Percentiles rank a stretch among this genome's conserved stretches.
Evolutionary conservation across 2,888 invertebrate genomes (phyloP).

Genomic region (Deilephila porcellus): DNA sequence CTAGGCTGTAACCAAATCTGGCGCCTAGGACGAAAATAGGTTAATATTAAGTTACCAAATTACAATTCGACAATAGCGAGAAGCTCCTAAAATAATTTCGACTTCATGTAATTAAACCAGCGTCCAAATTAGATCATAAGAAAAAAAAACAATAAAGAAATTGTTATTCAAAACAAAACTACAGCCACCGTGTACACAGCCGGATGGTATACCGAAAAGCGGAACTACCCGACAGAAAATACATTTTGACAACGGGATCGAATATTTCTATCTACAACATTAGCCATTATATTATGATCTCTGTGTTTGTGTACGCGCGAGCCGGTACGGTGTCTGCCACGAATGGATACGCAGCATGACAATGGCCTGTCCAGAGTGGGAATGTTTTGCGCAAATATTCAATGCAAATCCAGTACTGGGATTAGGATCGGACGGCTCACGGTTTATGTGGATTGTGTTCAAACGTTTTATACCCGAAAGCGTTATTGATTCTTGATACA

Average conservation of each 20-base stretch:
- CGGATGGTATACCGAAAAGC: constrained; percentile 54
- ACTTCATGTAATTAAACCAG: too few species aligned
- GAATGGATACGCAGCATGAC: constrained; percentile 55
- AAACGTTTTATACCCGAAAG: constrained; percentile 16
- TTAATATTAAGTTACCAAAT: too few species aligned
- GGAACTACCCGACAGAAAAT: constrained; percentile 42
- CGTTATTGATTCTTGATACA: constrained; percentile 28
- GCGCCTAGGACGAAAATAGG: too few species aligned
- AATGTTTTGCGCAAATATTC: constrained; percentile 79
- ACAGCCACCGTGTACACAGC: constrained; percentile 40
- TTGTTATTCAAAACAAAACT: constrained; percentile 40
- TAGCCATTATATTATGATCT: constrained; percentile 34
- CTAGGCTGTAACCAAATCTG: too few species aligned
- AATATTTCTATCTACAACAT: constrained; percentile 52
- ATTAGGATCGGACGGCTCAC: constrained; percentile 55
- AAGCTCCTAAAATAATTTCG: not conserved
- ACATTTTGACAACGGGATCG: constrained; percentile 51
- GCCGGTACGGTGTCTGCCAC: constrained; percentile 37
- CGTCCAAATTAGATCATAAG: constrained; percentile 22
- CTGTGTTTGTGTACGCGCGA: not conserved
- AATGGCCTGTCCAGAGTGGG: constrained; percentile 64
- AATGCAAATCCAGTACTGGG: constrained; percentile 74
- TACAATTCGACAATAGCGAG: not conserved
- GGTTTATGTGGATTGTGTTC: constrained; percentile 20
- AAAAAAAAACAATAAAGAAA: constrained; percentile 4